Evolutionary conservation across 1,140 invertebrate genomes (phyloP).

Genomic region (Holotrichia oblita): DNA sequence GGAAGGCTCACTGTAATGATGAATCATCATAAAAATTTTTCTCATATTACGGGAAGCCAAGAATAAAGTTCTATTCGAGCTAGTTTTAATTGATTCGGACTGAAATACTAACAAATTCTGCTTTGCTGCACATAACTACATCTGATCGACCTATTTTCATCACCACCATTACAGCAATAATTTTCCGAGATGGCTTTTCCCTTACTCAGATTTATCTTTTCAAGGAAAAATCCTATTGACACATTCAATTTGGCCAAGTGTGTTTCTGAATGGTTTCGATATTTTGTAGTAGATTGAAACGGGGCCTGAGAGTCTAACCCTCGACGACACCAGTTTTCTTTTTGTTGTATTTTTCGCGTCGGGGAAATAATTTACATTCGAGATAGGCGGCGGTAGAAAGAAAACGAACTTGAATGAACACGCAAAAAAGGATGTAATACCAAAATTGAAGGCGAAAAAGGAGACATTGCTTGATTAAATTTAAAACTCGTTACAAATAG

Average conservation of each 20-base stretch:
- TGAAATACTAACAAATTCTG: too few species aligned
- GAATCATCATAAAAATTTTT: too few species aligned
- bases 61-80: too few species aligned
- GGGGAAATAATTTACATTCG: slow-evolving; percentile 20
- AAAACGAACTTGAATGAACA: background rate
- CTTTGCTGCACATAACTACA: background rate
- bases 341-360: background rate
- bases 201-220: slow-evolving; percentile 50
- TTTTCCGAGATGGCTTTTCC: background rate
- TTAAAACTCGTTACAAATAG: too few species aligned
- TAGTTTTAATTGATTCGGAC: too few species aligned
- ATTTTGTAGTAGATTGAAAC: slow-evolving; percentile 37
- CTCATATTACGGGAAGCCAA: too few species aligned
- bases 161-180: slow-evolving; percentile 9
- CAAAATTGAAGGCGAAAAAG: background rate
- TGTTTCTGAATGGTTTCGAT: slow-evolving; percentile 46
- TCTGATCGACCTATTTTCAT: background rate
- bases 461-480: background rate
- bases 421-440: background rate
- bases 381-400: background rate
- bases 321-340: background rate
- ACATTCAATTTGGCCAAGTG: slow-evolving; percentile 53
- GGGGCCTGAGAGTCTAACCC: background rate
- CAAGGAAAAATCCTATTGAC: slow-evolving; percentile 54
- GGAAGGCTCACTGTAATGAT: too few species aligned